Evolutionary conservation across 2,888 invertebrate species (phyloP), one percentile per base, ranked within the genome.

Genomic region (Drosophila formosana): DNA sequence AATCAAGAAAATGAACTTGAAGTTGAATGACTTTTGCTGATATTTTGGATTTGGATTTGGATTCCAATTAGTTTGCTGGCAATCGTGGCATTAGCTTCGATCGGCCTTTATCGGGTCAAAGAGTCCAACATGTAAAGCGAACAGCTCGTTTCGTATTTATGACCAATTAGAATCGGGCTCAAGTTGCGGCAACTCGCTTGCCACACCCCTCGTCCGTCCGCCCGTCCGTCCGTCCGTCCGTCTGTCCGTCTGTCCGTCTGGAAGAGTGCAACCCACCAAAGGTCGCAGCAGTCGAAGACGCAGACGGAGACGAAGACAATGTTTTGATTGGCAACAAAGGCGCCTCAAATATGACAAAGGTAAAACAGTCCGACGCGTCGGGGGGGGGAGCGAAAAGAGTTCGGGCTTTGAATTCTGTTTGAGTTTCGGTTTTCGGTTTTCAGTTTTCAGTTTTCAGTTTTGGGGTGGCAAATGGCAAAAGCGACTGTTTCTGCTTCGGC

Each of bases 321-420:
- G 67, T 80, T 80, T 72, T 80, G 80, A 77, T 77, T 80, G 77
- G 72, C 75, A 75, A 57, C 52, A 51, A 57, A 66, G 52, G 53
- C 58, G 50, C 34, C 56, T 55, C 58, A 56, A 50, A 63, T 55
- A 55, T 67, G 55, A 51, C 61, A 49, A 45, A 58, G 55, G 62
- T 52, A 52, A 47, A 34, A 18, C 18, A 25, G 34, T 11, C 30
- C 7, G 7, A 43, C 18, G n/a, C n/a, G n/a, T n/a, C n/a, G n/a
- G 39, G 43, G 39, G 41, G 32, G 34, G n/a, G 13, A n/a, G 32
- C 8, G 13, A 6, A n/a, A 45, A 69, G 41, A 1, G 26, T 28
- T 32, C n/a, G 6, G 11, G 8, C 6, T 13, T 30, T 53, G n/a
- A 13, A n/a, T 18, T 37, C n/a, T 37, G 26, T 9, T 37, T 30